These are phyloP conservation scores for Xylocampa areola DNA, from an alignment of 2,888 invertebrate species.

Conservation along the genomic window DNA sequence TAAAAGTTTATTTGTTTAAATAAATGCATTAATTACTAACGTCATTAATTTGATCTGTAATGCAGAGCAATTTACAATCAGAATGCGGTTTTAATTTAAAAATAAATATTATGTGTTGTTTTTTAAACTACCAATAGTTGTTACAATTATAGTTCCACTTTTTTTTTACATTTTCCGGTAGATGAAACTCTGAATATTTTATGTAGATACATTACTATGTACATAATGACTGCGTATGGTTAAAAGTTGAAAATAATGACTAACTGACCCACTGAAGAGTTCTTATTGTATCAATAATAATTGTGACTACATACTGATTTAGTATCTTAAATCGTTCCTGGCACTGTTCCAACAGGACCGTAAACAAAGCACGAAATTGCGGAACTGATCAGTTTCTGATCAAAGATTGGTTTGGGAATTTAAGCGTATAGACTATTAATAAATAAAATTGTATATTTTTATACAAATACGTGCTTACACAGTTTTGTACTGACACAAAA, in stretches of 20 bases:
- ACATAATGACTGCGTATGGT: too few relatives aligned
- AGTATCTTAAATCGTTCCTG: constrained; percentile 12
- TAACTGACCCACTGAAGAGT: constrained; percentile 4
- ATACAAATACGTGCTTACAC: too few relatives aligned
- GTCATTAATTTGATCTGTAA: constrained; percentile 15
- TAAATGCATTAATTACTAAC: constrained; percentile 18
- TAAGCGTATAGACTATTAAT: constrained; percentile 1
- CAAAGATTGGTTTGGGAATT: constrained; percentile 10
- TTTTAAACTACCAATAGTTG: neutral
- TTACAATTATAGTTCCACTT: neutral
- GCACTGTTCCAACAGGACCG: constrained; percentile 25
- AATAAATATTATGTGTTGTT: constrained; percentile 27
- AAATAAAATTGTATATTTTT: too few relatives aligned
- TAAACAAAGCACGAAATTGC: constrained; percentile 7
- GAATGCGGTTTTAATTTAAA: constrained; percentile 19
- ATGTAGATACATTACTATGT: too few relatives aligned
- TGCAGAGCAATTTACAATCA: constrained; percentile 21
- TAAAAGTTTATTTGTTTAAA: constrained; percentile 33
- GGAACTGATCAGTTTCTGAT: constrained; percentile 13
- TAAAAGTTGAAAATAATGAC: neutral
- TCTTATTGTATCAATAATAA: constrained; percentile 9
- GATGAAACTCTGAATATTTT: neutral
- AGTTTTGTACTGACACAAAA: too few relatives aligned
- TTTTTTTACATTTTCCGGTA: neutral
- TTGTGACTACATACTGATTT: neutral